These are phyloP conservation scores for Coregonus suidteri DNA, from an alignment of 2,797 vertebrate species.

Conservation along the genomic window DNA sequence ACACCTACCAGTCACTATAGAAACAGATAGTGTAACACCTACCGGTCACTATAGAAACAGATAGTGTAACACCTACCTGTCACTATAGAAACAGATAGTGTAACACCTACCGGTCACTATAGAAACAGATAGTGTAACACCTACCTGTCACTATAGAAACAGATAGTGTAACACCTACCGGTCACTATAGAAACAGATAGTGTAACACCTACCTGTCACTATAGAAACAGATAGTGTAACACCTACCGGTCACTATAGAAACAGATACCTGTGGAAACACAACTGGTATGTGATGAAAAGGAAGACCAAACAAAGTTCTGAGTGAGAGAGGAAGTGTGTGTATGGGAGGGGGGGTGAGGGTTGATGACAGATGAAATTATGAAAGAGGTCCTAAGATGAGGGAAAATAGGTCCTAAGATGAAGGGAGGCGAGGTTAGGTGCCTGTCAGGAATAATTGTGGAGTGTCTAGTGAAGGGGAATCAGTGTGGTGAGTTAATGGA, in stretches of 20 bases:
- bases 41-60: too few relatives aligned
- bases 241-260: too few relatives aligned
- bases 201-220: background rate
- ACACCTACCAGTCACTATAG: too few relatives aligned
- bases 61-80: too few relatives aligned
- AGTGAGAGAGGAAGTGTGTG: background rate
- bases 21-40: too few relatives aligned
- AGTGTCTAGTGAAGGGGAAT: conserved; percentile 36
- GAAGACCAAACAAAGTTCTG: background rate
- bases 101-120: too few relatives aligned
- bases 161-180: too few relatives aligned
- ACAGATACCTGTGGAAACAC: background rate
- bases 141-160: too few relatives aligned
- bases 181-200: too few relatives aligned
- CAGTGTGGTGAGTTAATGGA: conserved; percentile 43
- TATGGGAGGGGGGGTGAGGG: background rate
- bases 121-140: too few relatives aligned
- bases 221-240: background rate
- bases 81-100: too few relatives aligned
- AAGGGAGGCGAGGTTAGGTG: conserved; percentile 18
- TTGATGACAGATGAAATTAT: conserved; percentile 29
- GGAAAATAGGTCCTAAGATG: background rate
- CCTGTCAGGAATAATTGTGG: conserved; percentile 40
- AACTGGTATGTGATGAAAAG: background rate
- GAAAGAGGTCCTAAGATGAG: conserved; percentile 14